These are phyloP conservation scores for Entomobrya proxima DNA, from an alignment of 2,888 invertebrate species.

Conservation along the genomic window DNA sequence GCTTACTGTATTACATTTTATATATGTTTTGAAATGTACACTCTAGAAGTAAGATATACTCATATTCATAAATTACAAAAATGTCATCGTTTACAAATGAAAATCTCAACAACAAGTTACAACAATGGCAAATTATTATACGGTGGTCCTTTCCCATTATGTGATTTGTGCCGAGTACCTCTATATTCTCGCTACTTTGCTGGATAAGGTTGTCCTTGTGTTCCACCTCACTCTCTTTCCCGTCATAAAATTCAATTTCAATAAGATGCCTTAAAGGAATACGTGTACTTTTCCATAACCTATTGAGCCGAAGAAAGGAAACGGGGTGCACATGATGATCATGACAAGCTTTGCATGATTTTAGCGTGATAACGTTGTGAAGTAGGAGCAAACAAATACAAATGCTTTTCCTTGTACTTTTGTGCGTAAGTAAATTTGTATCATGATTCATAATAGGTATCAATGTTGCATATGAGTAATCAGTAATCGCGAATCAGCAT, in stretches of 20 bases:
- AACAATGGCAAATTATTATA: not conserved
- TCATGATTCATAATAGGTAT: too few relatives aligned
- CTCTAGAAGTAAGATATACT: too few relatives aligned
- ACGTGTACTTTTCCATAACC: not conserved
- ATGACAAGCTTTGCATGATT: too few relatives aligned
- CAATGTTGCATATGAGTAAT: too few relatives aligned
- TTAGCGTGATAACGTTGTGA: not conserved
- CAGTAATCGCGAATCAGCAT: too few relatives aligned
- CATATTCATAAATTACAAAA: not conserved
- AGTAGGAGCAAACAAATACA: not conserved
- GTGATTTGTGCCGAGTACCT: too few relatives aligned
- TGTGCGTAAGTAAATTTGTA: too few relatives aligned
- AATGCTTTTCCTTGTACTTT: too few relatives aligned
- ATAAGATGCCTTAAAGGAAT: not conserved
- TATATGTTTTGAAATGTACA: too few relatives aligned
- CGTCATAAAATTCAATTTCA: not conserved
- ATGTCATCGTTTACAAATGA: not conserved
- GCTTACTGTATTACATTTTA: too few relatives aligned
- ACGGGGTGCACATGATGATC: not conserved
- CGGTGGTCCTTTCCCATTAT: too few relatives aligned
- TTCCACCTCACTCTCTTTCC: too few relatives aligned
- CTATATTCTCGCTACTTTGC: constrained; percentile 3
- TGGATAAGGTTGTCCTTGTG: not conserved
- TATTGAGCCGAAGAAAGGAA: not conserved
- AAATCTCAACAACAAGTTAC: not conserved